Evolutionary conservation across 53 echinoderm and acorn worm genomes (phyloP).

Genomic region (Holothuria scabra): DNA sequence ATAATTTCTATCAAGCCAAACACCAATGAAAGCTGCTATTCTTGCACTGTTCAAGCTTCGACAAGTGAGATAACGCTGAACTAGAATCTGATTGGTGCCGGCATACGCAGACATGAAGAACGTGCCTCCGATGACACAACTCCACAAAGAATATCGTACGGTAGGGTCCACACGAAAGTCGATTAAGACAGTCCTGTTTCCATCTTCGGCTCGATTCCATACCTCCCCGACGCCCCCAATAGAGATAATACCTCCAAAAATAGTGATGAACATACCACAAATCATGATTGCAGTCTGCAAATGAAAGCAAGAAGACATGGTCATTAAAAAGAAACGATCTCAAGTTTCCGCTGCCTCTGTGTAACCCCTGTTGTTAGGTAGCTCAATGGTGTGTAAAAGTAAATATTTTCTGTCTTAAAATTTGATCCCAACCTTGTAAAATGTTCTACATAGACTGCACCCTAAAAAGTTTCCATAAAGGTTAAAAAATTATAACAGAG

Average conservation of each 20-base stretch:
- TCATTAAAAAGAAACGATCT: too few relatives aligned
- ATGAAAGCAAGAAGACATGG: neutral
- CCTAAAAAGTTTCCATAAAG: too few relatives aligned
- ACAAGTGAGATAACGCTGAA: neutral
- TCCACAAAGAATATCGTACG: constrained; percentile 15
- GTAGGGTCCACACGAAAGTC: constrained; percentile 23
- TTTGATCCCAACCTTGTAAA: too few relatives aligned
- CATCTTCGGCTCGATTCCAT: neutral
- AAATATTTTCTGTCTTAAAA: too few relatives aligned
- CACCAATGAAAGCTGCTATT: neutral
- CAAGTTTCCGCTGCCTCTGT: too few relatives aligned
- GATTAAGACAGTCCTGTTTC: neutral
- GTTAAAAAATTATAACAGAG: too few relatives aligned
- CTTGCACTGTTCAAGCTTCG: neutral
- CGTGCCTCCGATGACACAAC: neutral
- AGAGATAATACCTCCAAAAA: neutral
- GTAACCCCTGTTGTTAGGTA: too few relatives aligned
- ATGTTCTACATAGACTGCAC: too few relatives aligned
- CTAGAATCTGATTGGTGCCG: neutral
- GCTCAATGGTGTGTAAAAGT: too few relatives aligned
- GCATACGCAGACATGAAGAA: neutral
- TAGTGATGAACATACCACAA: neutral
- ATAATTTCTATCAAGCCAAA: neutral
- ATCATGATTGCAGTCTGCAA: constrained; percentile 6
- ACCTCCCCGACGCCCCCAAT: constrained; percentile 16